Evolutionary conservation across 1,140 invertebrate genomes (phyloP), one percentile per base, ranked within the genome.

Genomic region (Orussus abietinus): DNA sequence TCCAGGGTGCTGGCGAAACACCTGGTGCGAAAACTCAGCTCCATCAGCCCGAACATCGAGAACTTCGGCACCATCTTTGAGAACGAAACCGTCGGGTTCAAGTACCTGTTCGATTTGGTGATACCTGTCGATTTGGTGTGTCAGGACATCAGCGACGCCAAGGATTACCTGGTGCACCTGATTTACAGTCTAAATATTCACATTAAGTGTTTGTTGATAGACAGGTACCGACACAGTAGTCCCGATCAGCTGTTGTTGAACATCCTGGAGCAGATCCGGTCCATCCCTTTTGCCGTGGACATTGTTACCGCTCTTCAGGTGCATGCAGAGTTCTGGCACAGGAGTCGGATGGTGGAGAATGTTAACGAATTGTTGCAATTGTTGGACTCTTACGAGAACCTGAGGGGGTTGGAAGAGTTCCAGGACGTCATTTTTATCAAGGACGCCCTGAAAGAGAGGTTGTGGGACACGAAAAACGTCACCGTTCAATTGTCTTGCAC

Each of bases 21-120:
- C 14, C 35, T 58, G 1, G 11, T 45, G 11, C 31, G 36, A 4
- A 44, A 61, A 13, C 10, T 53, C 5, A 49, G 43, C 10, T 30
- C 29, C 3, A 50, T 59, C 14, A 48, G 45, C 14, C 31, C 51
- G n/a, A 62, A 62, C n/a, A 59, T 62, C 7, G 40, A 55, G 22
- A 17, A 44, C n/a, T 46, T 62, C 14, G 59, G 49, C 3, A 41
- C 34, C 3, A 42, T 50, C 11, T 59, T 53, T 25, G 56, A 57
- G 12, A 53, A 59, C 14, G 25, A 17, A 2, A 49, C 32, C 5
- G 55, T 61, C 20, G 40, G 57, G 18, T n/a, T 59, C 4, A 11
- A 42, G 7, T 59, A 57, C 31, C 32, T 61, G 14, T 59, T 59
- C 26, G 39, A 57, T 7, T 28, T 61, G 12, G 40, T 59, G 4